Evolutionary conservation across 2,113 vertebrate species (phyloP).

Genomic region (Colius striatus): DNA sequence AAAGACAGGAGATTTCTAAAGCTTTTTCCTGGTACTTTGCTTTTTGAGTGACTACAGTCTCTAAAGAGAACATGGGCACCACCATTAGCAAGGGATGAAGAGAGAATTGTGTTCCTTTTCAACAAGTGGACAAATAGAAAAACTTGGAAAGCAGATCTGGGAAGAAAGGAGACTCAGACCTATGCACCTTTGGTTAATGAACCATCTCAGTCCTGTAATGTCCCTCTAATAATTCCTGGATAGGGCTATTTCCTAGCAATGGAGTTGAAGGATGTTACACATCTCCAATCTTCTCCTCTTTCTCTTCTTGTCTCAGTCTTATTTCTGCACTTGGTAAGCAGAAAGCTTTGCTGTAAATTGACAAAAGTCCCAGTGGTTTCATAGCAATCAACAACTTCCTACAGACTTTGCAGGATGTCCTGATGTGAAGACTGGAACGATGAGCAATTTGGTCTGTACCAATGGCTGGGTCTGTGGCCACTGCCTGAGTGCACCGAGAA

Average conservation of each 20-base stretch:
- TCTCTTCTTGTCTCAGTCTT: not conserved
- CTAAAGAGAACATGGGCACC: not conserved
- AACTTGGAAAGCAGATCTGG: not conserved
- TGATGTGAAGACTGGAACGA: not conserved
- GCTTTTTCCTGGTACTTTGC: not conserved
- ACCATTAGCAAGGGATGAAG: not conserved
- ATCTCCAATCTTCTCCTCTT: not conserved
- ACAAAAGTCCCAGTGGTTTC: not conserved
- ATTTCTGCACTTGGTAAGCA: not conserved
- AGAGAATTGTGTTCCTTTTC: not conserved
- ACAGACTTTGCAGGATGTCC: not conserved
- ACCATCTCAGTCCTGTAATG: not conserved
- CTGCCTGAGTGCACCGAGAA: not conserved
- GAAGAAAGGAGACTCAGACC: not conserved
- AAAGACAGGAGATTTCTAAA: not conserved
- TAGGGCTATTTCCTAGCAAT: not conserved
- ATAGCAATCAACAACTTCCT: not conserved
- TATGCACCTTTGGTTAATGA: not conserved
- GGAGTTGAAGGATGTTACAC: not conserved
- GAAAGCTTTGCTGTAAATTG: not conserved
- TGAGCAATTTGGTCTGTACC: not conserved
- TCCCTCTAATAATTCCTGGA: not conserved
- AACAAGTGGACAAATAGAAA: not conserved
- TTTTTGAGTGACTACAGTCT: not conserved
- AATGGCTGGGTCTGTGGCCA: rapidly evolving